Conservation (phyloP, 2,888 invertebrate species). For the Agrilus mali region DNA sequence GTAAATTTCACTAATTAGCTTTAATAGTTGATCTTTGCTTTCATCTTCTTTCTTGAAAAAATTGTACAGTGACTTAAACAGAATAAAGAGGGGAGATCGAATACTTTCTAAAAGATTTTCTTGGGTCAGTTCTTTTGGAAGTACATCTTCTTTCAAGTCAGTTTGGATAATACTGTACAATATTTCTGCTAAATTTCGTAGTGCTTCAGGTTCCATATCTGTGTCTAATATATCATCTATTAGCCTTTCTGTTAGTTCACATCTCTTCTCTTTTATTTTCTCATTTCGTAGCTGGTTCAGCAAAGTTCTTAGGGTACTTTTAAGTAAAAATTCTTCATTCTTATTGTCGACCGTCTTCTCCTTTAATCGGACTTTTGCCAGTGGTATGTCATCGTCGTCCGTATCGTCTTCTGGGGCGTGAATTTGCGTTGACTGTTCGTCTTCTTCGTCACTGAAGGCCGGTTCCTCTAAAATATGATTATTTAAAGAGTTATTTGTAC, state of each 20-base stretch:
- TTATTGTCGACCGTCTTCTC: conserved; percentile 33
- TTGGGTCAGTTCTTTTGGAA: conserved; percentile 44
- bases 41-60: conserved; percentile 56
- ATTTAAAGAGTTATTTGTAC: conserved; percentile 20
- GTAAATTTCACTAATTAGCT: conserved; percentile 71
- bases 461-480: conserved; percentile 52
- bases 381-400: conserved; percentile 63
- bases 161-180: conserved; percentile 43
- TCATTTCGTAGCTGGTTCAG: conserved; percentile 45
- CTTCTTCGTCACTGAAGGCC: conserved; percentile 78
- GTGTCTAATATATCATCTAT: conserved; percentile 48
- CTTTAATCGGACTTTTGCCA: conserved; percentile 62
- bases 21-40: conserved; percentile 60
- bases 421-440: conserved; percentile 39
- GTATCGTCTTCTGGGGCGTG: conserved; percentile 46
- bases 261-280: conserved; percentile 43
- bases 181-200: conserved; percentile 43
- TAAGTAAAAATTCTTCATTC: conserved; percentile 34
- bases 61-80: conserved; percentile 73
- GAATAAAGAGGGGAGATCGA: conserved; percentile 66
- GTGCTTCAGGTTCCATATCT: conserved; percentile 47
- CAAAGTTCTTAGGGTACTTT: conserved; percentile 42
- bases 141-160: conserved; percentile 32
- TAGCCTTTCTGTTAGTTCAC: conserved; percentile 51
- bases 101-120: conserved; percentile 63